phyloP scores from a whole-genome alignment of 1,140 invertebrate genomes.

The Cyclina sinensis region DNA sequence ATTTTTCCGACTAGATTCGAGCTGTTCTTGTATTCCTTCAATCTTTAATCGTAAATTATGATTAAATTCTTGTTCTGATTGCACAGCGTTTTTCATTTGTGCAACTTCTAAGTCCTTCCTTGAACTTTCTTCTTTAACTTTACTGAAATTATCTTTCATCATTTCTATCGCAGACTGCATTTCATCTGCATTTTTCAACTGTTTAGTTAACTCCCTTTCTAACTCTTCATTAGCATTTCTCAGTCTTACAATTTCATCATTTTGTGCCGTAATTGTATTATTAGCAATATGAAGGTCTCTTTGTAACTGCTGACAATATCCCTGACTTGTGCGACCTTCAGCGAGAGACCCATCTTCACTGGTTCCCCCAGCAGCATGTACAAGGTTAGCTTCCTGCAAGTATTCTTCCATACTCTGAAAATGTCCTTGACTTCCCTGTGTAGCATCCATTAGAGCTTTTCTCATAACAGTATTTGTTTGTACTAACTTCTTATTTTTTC shows the following conservation, averaged over 20 bases:
- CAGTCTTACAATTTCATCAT: slow-evolving; percentile 36
- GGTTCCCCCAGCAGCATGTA: slow-evolving; percentile 49
- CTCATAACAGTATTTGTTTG: not conserved
- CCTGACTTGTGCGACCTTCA: slow-evolving; percentile 47
- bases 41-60: not conserved
- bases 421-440: not conserved
- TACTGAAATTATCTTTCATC: not conserved
- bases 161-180: not conserved
- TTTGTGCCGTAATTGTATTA: slow-evolving; percentile 22
- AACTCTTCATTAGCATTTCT: slow-evolving; percentile 7
- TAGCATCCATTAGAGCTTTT: not conserved
- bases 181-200: slow-evolving; percentile 18
- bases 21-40: not conserved
- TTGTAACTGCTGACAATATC: slow-evolving; percentile 44
- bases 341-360: slow-evolving; percentile 50
- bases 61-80: not conserved
- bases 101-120: slow-evolving; percentile 51
- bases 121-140: not conserved
- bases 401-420: slow-evolving; percentile 20
- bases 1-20: not conserved
- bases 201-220: not conserved
- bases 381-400: not conserved
- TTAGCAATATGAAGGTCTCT: slow-evolving; percentile 35
- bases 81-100: slow-evolving; percentile 10
- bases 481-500: slow-evolving; percentile 19